Evolutionary conservation across 53 echinoderm and acorn worm genomes (phyloP), one percentile per base, ranked within the genome.

Genomic region (Stichopus horrens): DNA sequence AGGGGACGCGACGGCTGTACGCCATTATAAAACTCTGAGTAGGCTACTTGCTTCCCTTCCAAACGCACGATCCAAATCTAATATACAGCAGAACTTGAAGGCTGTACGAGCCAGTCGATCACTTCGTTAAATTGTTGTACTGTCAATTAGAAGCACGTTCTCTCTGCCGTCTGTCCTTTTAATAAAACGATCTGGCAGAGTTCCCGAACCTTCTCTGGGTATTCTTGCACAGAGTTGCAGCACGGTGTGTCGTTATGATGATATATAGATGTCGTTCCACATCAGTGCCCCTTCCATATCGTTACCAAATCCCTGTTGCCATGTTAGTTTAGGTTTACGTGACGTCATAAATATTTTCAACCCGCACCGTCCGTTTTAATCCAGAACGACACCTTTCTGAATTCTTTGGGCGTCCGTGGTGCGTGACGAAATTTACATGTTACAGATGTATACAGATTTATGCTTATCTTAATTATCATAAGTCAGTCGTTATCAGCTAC

Each of bases 331-430:
- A 57, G 81, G 81, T 58, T 81, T 6, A n/a, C 10, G n/a, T 81
- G 81, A 81, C 81, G 81, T 81, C 81, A 81, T 58, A 81, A 19
- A 57, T 81, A 20, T 81, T 81, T 37, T 81, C 21, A 81, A 81
- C 18, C 18, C 54, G 10, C 7, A 8, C 55, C 18, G 21, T 51
- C 53, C 63, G 79, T 51, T 51, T 53, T 79, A 54, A 79, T 52
- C 10, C 54, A 6, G 57, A 37, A 37, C 37, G 37, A 37, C 37
- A 37, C 51, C 58, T 81, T 56, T 81, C 57, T 7, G n/a, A 18
- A 71, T 71, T 71, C 16, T 71, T 16, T 7, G 6, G 71, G 20
- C 4, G 18, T 71, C 19, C 6, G 5, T 76, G 37, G 21, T 76
- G 51, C 76, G 13, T 51, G 51, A 76, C 53, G 53, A 76, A 23